A percentile compares a stretch with the other conserved stretches of the same genome.
Evolutionary conservation across 2,888 invertebrate genomes (phyloP).

Genomic region (Andrena marginata): DNA sequence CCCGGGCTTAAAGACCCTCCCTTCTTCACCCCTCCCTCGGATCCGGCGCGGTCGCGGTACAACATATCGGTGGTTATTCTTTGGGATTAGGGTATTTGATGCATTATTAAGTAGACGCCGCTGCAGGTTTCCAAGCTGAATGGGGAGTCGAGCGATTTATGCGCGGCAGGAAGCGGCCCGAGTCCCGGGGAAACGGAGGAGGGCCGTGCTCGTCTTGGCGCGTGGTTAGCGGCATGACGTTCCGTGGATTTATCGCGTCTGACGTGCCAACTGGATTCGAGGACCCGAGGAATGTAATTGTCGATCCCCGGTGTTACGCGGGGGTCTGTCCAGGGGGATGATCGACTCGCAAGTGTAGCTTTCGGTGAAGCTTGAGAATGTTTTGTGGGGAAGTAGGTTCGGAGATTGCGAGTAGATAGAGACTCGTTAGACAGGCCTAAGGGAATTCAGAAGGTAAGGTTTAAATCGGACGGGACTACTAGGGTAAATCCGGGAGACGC

Average conservation of each 20-base stretch:
- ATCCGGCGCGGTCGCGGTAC: constrained; percentile 49
- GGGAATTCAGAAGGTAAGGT: no score
- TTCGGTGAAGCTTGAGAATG: no score
- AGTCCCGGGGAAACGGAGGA: constrained; percentile 1
- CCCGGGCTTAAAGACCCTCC: constrained; percentile 62
- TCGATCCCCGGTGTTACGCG: not conserved
- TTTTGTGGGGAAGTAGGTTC: no score
- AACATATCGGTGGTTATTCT: constrained; percentile 79
- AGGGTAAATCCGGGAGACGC: no score
- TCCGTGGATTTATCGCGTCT: constrained; percentile 19
- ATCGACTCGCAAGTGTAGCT: no score
- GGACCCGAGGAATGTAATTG: constrained; percentile 3
- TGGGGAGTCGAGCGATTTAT: constrained; percentile 53
- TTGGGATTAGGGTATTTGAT: constrained; percentile 79
- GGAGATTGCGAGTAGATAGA: no score
- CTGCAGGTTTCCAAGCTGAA: constrained; percentile 73
- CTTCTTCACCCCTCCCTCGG: constrained; percentile 26
- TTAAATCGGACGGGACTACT: no score
- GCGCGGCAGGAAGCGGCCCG: constrained; percentile 40
- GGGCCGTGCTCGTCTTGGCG: constrained; percentile 60
- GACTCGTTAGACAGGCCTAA: no score
- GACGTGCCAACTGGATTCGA: constrained; percentile 21
- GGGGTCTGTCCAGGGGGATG: no score
- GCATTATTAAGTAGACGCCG: constrained; percentile 82
- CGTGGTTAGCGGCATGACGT: constrained; percentile 44